Base-by-base conservation (phyloP, 2,113 vertebrate genomes). In the Neotoma lepida region DNA sequence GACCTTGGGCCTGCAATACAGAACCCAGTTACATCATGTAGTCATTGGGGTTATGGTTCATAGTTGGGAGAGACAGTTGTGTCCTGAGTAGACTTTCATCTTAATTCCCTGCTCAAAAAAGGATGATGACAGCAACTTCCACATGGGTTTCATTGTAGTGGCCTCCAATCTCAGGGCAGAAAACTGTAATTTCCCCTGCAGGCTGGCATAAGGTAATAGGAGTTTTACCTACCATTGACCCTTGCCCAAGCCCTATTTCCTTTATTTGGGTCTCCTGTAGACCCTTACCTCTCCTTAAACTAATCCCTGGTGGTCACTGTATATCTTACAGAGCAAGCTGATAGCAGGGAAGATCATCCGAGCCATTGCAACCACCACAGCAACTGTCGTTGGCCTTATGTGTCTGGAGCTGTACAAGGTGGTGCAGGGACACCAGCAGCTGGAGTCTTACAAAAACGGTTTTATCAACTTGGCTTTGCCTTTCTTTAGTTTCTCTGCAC, bases 61-160 rank as follows among this genome's bases (percentile, higher is more conserved):
- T n/a, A n/a, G n/a, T n/a, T n/a, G 99, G 98, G 99, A 99, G 99
- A 80, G 33, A 80, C 30, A n/a, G 7, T 24, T 35, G 49, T 80
- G 33, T 80, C 17, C 51, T 10, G 15, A 56, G 99, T 99, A 49
- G 97, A 1, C 33, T 73, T 70, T 80, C 35, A 22, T 78, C 18
- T 13, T 56, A 54, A 68, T 80, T 35, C 33, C 22, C 35, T 49
- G 46, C 39, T 68, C 30, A 35, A 68, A 68, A 68, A 30, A 41
- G 99, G 99, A 99, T 54, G 99, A 99, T 68, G 99, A 99, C 95
- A 97, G 98, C 94, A 99, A 99, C 95, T 99, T 99, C 96, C 99
- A 99, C 95, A 99, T 99, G 99, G 99, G 99, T 97, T 99, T 99
- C 95, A 99, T 99, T 3, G 99, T 99, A 93, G 99, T 99, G 2